Conservation (phyloP, 2,113 vertebrate genomes). For the Leuciscus idus region DNA sequence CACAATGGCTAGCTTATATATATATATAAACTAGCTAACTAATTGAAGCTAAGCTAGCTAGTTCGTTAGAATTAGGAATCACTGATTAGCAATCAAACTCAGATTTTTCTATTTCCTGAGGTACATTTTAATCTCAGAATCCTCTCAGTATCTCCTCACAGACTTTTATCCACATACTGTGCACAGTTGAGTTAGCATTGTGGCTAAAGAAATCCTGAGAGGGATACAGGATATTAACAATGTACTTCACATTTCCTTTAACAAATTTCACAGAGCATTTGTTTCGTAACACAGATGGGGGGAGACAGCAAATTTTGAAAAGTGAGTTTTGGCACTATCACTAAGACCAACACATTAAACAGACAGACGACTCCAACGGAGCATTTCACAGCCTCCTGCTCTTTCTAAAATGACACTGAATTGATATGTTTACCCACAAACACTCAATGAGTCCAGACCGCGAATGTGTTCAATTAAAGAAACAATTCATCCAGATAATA, state of each 20-base stretch:
- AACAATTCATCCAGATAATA: not conserved
- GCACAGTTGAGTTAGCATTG: not conserved
- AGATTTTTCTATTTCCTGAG: not conserved
- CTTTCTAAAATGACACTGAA: slow-evolving; percentile 14
- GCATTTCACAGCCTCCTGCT: not conserved
- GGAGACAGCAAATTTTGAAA: no score
- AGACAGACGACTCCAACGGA: not conserved
- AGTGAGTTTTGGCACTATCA: not conserved
- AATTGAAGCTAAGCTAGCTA: not conserved
- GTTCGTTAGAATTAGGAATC: not conserved
- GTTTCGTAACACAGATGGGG: not conserved
- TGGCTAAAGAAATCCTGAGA: not conserved
- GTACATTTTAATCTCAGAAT: not conserved
- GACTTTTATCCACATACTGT: not conserved
- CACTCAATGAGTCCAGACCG: not conserved
- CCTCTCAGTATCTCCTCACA: not conserved
- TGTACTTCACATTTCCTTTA: not conserved
- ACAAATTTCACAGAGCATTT: not conserved
- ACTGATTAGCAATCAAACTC: not conserved
- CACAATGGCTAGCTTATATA: not conserved
- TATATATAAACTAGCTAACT: not conserved
- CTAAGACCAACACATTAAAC: slow-evolving; percentile 17
- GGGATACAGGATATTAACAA: not conserved
- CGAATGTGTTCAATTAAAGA: not conserved
- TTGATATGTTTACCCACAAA: slow-evolving; percentile 42